Conservation (phyloP, 2,888 invertebrate species). For the Dasysyrphus tricinctus region DNA sequence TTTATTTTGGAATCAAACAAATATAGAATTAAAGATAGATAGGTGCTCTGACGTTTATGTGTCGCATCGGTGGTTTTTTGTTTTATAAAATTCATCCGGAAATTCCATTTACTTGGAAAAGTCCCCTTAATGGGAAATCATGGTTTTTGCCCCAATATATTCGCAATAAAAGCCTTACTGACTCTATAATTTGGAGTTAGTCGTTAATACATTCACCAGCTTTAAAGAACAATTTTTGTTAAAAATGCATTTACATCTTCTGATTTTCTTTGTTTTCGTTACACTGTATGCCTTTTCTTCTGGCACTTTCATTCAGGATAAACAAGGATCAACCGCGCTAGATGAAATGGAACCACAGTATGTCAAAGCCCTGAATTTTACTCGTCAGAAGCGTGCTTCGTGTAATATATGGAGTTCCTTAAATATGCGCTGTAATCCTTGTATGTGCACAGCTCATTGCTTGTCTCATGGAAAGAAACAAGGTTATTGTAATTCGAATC, state of each 20-base stretch:
- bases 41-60: background rate
- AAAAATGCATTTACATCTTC: background rate
- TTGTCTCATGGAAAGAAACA: background rate
- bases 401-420: constrained; percentile 10
- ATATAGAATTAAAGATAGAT: background rate
- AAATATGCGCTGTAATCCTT: background rate
- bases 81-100: background rate
- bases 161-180: background rate
- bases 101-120: background rate
- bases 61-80: background rate
- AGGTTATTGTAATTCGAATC: constrained; percentile 14
- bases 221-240: background rate
- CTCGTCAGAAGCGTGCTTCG: constrained; percentile 1
- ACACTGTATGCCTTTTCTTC: background rate
- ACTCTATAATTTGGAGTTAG: background rate
- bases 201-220: background rate
- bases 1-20: too few species aligned
- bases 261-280: background rate
- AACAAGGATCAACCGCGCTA: background rate
- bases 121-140: background rate
- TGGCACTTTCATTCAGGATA: background rate
- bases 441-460: background rate
- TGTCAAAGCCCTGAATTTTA: background rate
- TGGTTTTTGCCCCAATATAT: background rate
- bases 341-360: background rate